phyloP scores from a whole-genome alignment of 2,797 vertebrate genomes.

The Acanthornis magna region DNA sequence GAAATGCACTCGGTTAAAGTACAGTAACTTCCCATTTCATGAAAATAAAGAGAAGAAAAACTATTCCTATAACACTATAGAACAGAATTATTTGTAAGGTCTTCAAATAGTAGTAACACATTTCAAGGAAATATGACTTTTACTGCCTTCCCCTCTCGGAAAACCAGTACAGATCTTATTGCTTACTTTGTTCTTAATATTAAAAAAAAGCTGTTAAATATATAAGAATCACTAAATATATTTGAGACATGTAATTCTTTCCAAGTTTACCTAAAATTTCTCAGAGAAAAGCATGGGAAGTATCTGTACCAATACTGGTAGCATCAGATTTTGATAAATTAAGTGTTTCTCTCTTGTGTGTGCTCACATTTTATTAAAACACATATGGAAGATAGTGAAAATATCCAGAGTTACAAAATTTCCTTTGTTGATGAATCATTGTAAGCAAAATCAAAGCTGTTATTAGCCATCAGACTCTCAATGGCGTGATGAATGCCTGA shows the following conservation, averaged over 20 bases:
- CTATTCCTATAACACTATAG: neutral
- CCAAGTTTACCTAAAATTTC: neutral
- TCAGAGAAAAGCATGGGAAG: neutral
- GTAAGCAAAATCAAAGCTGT: conserved; percentile 17
- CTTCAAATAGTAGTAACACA: neutral
- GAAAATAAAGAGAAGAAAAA: neutral
- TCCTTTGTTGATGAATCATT: neutral
- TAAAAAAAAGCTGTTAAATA: neutral
- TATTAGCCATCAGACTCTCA: neutral
- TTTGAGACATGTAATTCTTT: neutral
- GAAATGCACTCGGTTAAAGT: neutral
- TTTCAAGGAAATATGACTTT: neutral
- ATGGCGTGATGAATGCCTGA: neutral
- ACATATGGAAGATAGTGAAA: neutral
- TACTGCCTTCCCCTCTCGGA: neutral
- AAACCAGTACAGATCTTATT: neutral
- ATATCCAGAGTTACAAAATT: neutral
- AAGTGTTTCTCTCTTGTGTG: neutral
- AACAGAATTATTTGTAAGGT: neutral
- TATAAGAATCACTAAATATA: neutral
- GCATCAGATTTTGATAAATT: neutral
- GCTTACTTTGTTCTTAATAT: neutral
- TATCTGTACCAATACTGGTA: neutral
- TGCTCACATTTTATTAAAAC: neutral
- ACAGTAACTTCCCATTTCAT: neutral